Percentiles rank a stretch among this genome's conserved stretches.
phyloP scores from a whole-genome alignment of 2,113 vertebrate species.

The Ailuropoda melanoleuca region DNA sequence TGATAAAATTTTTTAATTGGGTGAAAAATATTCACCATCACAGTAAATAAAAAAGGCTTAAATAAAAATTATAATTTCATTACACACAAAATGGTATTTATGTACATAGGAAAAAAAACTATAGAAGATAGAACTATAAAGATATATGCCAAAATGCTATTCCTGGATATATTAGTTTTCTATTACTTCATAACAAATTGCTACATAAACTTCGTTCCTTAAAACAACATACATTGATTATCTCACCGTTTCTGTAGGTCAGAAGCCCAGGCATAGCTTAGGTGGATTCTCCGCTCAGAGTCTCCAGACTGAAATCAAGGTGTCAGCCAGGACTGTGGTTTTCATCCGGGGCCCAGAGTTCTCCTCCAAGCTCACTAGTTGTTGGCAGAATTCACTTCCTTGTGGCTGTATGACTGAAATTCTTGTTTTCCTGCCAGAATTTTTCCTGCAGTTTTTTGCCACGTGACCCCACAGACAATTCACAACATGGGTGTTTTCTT shows the following conservation, averaged over 20 bases:
- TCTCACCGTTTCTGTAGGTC: background rate
- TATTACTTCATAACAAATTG: slow-evolving; percentile 3
- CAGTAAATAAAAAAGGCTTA: background rate
- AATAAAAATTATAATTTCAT: background rate
- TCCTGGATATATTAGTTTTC: background rate
- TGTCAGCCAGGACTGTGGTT: background rate
- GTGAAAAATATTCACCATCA: background rate
- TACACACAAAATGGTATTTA: background rate
- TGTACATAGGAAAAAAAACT: background rate
- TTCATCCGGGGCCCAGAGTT: background rate
- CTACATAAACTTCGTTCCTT: background rate
- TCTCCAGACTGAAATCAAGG: background rate
- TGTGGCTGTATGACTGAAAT: background rate
- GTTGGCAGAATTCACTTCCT: background rate
- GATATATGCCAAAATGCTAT: background rate
- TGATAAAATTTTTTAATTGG: background rate
- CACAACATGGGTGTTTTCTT: background rate
- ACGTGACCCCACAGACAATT: background rate
- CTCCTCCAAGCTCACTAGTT: background rate
- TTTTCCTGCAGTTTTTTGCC: background rate
- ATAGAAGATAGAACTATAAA: background rate
- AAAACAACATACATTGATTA: background rate
- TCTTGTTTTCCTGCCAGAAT: slow-evolving; percentile 24
- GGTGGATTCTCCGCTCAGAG: background rate
- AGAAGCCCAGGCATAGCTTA: background rate